phyloP scores from a whole-genome alignment of 2,113 vertebrate genomes.

The Mola mola region DNA sequence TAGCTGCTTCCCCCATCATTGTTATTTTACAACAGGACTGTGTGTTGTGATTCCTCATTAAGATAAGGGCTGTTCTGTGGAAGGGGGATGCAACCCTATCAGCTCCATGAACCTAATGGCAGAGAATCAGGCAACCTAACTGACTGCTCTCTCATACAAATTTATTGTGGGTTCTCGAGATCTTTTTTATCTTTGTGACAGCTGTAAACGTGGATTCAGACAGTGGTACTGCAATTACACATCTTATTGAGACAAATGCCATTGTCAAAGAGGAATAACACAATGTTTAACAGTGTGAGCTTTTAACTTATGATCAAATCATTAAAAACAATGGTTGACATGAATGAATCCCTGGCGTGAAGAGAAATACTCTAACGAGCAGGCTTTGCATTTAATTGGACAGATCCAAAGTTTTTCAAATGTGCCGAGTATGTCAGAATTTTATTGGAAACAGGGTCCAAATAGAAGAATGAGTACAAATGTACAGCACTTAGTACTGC shows the following conservation, averaged over 20 bases:
- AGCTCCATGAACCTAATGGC: constrained; percentile 73
- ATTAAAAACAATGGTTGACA: constrained; percentile 50
- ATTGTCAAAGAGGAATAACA: constrained; percentile 13
- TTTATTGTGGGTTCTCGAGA: constrained; percentile 16
- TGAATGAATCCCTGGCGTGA: constrained; percentile 41
- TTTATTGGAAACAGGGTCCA: constrained; percentile 17
- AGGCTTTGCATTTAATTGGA: constrained; percentile 61
- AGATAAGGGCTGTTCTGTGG: constrained; percentile 83
- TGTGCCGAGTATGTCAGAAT: constrained; percentile 33
- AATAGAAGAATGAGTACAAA: constrained; percentile 33
- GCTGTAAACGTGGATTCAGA: constrained; percentile 49
- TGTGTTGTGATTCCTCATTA: constrained; percentile 87
- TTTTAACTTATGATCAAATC: constrained; percentile 46
- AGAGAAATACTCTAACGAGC: constrained; percentile 49
- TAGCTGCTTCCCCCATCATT: constrained; percentile 85
- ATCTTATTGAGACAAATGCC: constrained; percentile 37
- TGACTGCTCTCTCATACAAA: constrained; percentile 72
- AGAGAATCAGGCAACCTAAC: constrained; percentile 71
- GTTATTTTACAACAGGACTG: constrained; percentile 86
- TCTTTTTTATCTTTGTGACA: constrained; percentile 43
- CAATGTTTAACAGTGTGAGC: constrained; percentile 19
- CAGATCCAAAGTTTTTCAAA: constrained; percentile 45
- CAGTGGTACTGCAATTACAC: constrained; percentile 45
- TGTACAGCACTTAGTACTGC: constrained; percentile 9
- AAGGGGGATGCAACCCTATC: constrained; percentile 72